These are phyloP conservation scores for Lampropteryx suffumata DNA, from an alignment of 2,888 invertebrate genomes.

Conservation along the genomic window DNA sequence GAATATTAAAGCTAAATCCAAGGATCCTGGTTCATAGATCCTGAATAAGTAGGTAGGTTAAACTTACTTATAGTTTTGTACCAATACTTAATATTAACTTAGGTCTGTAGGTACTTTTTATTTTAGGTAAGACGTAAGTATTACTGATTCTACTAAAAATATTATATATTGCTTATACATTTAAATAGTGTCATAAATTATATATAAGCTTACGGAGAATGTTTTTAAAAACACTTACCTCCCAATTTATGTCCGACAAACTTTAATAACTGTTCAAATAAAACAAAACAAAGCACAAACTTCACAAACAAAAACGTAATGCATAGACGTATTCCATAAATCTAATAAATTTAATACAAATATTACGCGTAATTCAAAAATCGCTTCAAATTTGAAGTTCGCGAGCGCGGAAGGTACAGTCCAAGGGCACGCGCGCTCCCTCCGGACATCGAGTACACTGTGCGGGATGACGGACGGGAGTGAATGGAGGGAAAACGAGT, in stretches of 20 bases:
- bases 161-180: too few species aligned
- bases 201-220: too few species aligned
- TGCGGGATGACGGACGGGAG: constrained; percentile 44
- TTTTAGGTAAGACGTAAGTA: too few species aligned
- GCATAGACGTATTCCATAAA: constrained; percentile 1
- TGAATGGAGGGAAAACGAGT: constrained; percentile 27
- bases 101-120: background rate
- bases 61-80: too few species aligned
- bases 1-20: constrained; percentile 1
- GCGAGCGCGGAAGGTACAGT: constrained; percentile 26
- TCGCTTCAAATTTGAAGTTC: constrained; percentile 42
- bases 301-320: constrained; percentile 16
- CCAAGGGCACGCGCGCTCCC: constrained; percentile 56
- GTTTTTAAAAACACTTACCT: constrained; percentile 28
- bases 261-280: too few species aligned
- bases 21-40: background rate
- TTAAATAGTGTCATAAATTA: too few species aligned
- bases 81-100: background rate
- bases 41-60: too few species aligned
- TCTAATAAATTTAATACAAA: background rate
- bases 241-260: constrained; percentile 22
- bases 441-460: constrained; percentile 57
- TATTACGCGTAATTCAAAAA: constrained; percentile 18
- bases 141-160: too few species aligned
- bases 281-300: constrained; percentile 11